Percentiles rank a stretch among this genome's conserved stretches.
These are phyloP conservation scores for Papilio machaon DNA, from an alignment of 1,140 invertebrate species.

Conservation along the genomic window DNA sequence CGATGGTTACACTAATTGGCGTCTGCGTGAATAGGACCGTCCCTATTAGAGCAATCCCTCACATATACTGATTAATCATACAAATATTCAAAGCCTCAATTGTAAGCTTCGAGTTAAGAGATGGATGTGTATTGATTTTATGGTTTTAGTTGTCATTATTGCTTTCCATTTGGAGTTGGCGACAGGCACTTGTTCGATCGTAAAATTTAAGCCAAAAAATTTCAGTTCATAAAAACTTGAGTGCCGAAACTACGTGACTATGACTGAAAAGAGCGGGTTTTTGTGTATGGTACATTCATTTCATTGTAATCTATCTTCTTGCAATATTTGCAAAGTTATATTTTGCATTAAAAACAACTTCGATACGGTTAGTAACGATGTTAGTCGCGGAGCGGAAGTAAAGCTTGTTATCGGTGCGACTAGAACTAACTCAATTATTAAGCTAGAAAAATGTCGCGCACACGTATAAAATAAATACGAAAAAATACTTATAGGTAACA, in stretches of 20 bases:
- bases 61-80: background rate
- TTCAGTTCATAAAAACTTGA: too few species aligned
- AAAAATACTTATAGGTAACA: background rate
- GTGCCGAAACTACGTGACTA: too few species aligned
- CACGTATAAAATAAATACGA: background rate
- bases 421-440: constrained; percentile 3
- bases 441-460: background rate
- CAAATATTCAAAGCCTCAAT: background rate
- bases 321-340: background rate
- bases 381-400: constrained; percentile 8
- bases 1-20: constrained; percentile 19
- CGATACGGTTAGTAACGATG: background rate
- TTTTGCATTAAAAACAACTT: background rate
- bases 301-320: background rate
- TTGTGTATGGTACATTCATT: too few species aligned
- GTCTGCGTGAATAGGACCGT: background rate
- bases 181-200: too few species aligned
- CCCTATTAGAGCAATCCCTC: constrained; percentile 1
- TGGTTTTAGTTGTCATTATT: too few species aligned
- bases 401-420: constrained; percentile 10
- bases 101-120: too few species aligned
- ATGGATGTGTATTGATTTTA: too few species aligned
- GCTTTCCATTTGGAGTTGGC: too few species aligned
- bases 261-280: too few species aligned
- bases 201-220: too few species aligned